Conservation (phyloP, 1,140 invertebrate genomes). For the Hylaeus anthracinus region DNA sequence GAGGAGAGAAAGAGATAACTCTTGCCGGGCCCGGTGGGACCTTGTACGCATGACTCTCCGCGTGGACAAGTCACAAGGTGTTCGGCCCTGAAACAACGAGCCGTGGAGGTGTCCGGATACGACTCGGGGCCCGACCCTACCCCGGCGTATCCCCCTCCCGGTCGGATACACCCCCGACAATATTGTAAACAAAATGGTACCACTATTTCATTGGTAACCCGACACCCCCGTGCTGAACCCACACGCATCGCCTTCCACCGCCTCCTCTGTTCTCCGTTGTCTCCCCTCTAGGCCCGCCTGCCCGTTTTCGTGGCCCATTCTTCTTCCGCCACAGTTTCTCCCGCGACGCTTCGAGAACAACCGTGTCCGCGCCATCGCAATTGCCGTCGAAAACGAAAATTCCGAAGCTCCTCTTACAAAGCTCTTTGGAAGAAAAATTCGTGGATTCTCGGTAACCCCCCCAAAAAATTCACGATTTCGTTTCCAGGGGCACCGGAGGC, state of each 20-base stretch:
- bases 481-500: too few species aligned
- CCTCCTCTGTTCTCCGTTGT: conserved; percentile 21
- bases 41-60: conserved; percentile 50
- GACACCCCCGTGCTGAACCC: conserved; percentile 74
- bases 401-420: too few species aligned
- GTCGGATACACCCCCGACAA: conserved; percentile 65
- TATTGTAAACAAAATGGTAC: conserved; percentile 81
- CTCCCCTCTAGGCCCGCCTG: not conserved
- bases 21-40: conserved; percentile 38
- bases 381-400: too few species aligned
- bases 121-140: not conserved
- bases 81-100: conserved; percentile 45
- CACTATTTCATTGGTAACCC: conserved; percentile 80
- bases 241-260: conserved; percentile 72
- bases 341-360: too few species aligned
- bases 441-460: too few species aligned
- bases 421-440: too few species aligned
- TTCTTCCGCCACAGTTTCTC: not conserved
- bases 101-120: conserved; percentile 25
- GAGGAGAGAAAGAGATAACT: conserved; percentile 53
- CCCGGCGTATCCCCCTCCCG: not conserved
- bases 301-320: not conserved
- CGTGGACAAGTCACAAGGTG: conserved; percentile 52
- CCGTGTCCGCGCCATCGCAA: too few species aligned
- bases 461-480: too few species aligned